Base-by-base conservation (phyloP, 2,797 vertebrate genomes). In the Sebastes nivosus region DNA sequence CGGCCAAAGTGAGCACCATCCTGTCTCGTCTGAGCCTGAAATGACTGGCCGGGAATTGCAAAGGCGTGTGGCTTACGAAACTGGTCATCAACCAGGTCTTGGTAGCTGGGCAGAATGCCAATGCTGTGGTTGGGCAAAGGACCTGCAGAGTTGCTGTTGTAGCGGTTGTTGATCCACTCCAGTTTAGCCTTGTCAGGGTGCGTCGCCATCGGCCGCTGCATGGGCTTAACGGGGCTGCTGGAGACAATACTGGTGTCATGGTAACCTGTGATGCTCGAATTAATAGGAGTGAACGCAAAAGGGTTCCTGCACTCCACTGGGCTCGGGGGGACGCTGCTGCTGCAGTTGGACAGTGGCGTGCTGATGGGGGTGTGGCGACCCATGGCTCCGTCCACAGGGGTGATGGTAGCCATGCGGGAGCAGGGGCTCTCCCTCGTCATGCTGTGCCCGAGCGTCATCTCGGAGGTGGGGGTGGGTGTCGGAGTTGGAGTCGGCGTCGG, bases 31-130 rank as follows among this genome's bases (percentile, higher is more conserved):
- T 98, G 98, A 70, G 97, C 91, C 86, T 99, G 98, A 82, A 98
- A 98, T 0, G 97, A 97, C 94, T 99, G 98, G 82, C 98, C 97
- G 0, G 98, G 98, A 72, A 99, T 98, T 0, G 98, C 99, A 64
- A 99, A 99, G 55, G 99, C 99, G 0, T 99, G 99, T 14, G 99
- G 98, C 84, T 99, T 99, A 84, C 98, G 96, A 91, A 99, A 99
- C 84, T 97, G 97, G 93, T 99, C 98, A 67, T 99, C 98, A 57
- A 99, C 97, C 72, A 99, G 94, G 88, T 99, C 98, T 92, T 99
- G 98, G 88, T 99, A 99, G 94, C 97, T 99, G 3, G 98, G 97
- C 50, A 99, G 95, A 84, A 99, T 97, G 75, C 97, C 96, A 8
- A 96, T 94, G 82, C 94, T 93, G 1, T 98, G 98, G 93, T 93